Evolutionary conservation across 2,888 invertebrate genomes (phyloP), one percentile per base, ranked within the genome.

Genomic region (Netelia inedita): DNA sequence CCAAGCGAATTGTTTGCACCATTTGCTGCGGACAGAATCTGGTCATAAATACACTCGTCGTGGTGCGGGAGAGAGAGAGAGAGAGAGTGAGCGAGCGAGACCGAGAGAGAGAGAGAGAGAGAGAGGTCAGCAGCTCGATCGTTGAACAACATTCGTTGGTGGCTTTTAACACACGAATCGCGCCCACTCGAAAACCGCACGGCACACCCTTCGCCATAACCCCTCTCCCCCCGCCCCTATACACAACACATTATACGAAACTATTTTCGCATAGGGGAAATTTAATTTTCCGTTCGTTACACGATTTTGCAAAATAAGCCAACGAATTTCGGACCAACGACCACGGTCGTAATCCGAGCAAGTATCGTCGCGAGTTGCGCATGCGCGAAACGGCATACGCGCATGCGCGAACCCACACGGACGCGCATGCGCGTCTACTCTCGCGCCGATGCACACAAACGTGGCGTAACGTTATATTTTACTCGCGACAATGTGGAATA

Each of bases 1-100:
- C 83, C 79, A 28, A 50, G 83, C 79, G 79, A 83, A 83, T 83
- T 83, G 75, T 83, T 83, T 83, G 83, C 79, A 65, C 79, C 79
- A 79, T 83, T 83, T 79, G 74, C 79, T 71, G 59, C 63, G 63
- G 69, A 74, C 80, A 75, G 72, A 79, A 83, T 83, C 69, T 74
- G 69, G 75, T 83, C 80, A 80, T 83, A 83, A 80, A 83, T 83
- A 83, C 63, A 81, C 75, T 55, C 66, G 46, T n/a, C 46, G 46
- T 46, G 46, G 46, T 14, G 69, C 35, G 46, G 19, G 73, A 61
- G 59, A 68, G 46, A 23, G 65, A 41, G 46, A 16, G 14, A 50
- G 28, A 28, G 5, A 28, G 28, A 5, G 35, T 1, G 23, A 23
- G 23, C 1, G 23, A 23, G 23, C 1, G 23, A 23, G 23, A 23